A percentile compares a stretch with the other conserved stretches of the same genome.
Evolutionary conservation across 2,113 vertebrate genomes (phyloP).

Genomic region (Tragelaphus strepsiceros): DNA sequence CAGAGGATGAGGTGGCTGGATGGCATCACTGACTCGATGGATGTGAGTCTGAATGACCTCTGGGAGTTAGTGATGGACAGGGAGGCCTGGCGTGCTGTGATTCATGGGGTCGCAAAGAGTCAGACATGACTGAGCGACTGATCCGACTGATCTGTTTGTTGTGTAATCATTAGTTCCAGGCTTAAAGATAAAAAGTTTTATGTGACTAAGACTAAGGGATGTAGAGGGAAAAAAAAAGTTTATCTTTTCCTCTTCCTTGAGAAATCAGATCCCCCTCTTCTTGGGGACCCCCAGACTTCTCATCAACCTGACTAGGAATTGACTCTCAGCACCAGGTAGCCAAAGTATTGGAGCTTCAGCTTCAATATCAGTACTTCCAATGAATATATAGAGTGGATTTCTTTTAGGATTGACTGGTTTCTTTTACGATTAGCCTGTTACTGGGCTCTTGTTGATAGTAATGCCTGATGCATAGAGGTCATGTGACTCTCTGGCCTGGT

Average conservation of each 20-base stretch:
- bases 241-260: neutral
- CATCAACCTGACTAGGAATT: neutral
- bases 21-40: no score
- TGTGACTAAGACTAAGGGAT: neutral
- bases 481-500: neutral
- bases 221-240: neutral
- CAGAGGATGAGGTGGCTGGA: no score
- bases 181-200: neutral
- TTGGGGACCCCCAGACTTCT: neutral
- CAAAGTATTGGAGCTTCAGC: neutral
- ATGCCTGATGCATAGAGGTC: neutral
- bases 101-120: no score
- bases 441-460: neutral
- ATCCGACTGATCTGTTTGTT: neutral
- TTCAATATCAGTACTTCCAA: neutral
- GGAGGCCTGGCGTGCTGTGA: no score
- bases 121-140: no score
- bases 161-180: neutral
- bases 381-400: neutral
- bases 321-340: neutral
- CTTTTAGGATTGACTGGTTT: neutral
- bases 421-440: neutral
- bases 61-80: no score
- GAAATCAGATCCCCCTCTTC: accelerated
- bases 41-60: no score